Percentiles rank a stretch among this genome's conserved stretches.
These are phyloP conservation scores for Anastrepha ludens DNA, from an alignment of 1,140 invertebrate genomes.

Conservation along the genomic window DNA sequence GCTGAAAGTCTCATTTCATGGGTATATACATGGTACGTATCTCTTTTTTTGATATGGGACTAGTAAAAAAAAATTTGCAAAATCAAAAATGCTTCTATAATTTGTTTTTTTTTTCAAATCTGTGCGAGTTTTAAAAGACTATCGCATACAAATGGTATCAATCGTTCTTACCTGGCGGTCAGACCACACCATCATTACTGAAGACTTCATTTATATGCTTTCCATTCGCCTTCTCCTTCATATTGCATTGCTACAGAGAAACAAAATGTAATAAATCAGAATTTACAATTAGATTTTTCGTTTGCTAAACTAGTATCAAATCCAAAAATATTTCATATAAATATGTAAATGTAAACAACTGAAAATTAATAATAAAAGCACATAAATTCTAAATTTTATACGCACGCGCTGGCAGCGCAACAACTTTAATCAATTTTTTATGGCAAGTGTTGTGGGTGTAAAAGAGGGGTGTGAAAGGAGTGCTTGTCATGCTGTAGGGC, in stretches of 20 bases:
- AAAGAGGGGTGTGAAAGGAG: neutral
- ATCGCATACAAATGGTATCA: too few species aligned
- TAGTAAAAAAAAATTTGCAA: too few species aligned
- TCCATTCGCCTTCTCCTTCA: slow-evolving; percentile 67
- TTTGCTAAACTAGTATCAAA: neutral
- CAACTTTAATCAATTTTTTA: slow-evolving; percentile 19
- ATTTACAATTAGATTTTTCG: slow-evolving; percentile 43
- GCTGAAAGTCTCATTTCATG: too few species aligned
- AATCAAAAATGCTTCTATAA: too few species aligned
- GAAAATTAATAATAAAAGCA: slow-evolving; percentile 3
- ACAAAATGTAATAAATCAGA: neutral
- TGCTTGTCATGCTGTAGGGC: neutral
- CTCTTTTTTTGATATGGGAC: too few species aligned
- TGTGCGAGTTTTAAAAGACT: too few species aligned
- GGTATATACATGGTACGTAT: too few species aligned
- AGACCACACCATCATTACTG: slow-evolving; percentile 72
- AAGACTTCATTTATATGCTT: slow-evolving; percentile 73
- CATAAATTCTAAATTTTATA: slow-evolving; percentile 30
- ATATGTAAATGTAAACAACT: neutral
- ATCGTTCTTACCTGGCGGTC: slow-evolving; percentile 68
- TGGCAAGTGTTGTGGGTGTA: neutral
- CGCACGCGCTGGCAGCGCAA: neutral
- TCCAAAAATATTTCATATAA: neutral
- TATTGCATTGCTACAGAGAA: slow-evolving; percentile 67
- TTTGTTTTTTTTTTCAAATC: too few species aligned